These are phyloP conservation scores for Cremastinae sp. DNA, from an alignment of 2,888 invertebrate genomes.

Conservation along the genomic window DNA sequence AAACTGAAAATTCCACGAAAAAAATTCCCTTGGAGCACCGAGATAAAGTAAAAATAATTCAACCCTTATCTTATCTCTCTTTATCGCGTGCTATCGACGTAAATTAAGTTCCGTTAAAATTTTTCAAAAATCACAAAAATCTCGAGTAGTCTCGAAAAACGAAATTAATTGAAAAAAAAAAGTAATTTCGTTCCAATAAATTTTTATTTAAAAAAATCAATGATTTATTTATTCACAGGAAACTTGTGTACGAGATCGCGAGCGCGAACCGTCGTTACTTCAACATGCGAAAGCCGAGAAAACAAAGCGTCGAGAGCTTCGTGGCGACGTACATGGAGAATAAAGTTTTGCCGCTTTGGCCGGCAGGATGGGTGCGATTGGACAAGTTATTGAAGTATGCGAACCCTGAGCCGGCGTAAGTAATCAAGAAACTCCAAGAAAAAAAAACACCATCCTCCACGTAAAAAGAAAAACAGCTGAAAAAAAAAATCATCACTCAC, in stretches of 20 bases:
- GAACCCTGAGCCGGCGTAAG: conserved; percentile 73
- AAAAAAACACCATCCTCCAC: conserved; percentile 42
- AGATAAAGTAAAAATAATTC: conserved; percentile 81
- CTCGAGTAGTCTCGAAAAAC: no score
- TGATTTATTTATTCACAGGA: conserved; percentile 64
- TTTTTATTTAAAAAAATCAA: no score
- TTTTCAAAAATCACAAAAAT: no score
- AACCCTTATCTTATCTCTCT: no score
- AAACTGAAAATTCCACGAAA: conserved; percentile 85
- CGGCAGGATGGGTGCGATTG: conserved; percentile 85
- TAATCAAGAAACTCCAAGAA: conserved; percentile 53
- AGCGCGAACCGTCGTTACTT: conserved; percentile 77
- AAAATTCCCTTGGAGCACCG: conserved; percentile 88
- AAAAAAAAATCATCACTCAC: conserved; percentile 31
- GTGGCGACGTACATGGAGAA: conserved; percentile 83
- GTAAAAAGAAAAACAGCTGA: conserved; percentile 20
- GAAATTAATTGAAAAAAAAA: no score
- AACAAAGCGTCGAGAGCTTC: conserved; percentile 81
- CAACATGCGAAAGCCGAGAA: conserved; percentile 80
- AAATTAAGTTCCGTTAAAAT: no score
- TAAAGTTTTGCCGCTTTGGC: conserved; percentile 86
- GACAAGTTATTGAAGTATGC: conserved; percentile 82
- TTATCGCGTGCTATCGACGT: no score
- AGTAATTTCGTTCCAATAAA: no score
- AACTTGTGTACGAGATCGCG: conserved; percentile 73